Conservation (phyloP, 2,888 invertebrate species). For the Caradrina kadenii region DNA sequence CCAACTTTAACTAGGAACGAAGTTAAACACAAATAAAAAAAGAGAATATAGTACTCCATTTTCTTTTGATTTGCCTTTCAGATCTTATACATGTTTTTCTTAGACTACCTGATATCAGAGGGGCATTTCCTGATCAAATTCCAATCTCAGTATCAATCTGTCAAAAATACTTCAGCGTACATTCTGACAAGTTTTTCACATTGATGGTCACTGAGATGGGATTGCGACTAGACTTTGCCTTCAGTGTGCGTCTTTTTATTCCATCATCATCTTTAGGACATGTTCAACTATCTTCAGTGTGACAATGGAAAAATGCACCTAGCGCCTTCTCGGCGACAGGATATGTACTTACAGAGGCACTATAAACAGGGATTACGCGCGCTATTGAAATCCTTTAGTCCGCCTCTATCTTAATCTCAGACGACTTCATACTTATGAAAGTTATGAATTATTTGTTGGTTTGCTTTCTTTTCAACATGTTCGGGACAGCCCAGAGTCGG, state of each 20-base stretch:
- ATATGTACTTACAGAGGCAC: slow-evolving; percentile 68
- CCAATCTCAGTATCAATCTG: too few relatives aligned
- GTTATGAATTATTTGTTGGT: slow-evolving; percentile 54
- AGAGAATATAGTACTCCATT: too few relatives aligned
- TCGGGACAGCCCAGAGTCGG: background rate
- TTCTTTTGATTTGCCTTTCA: too few relatives aligned
- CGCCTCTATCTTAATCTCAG: slow-evolving; percentile 63
- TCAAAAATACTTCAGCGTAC: too few relatives aligned
- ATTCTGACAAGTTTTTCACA: too few relatives aligned
- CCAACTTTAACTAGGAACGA: too few relatives aligned
- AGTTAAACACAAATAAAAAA: too few relatives aligned
- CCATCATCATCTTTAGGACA: background rate
- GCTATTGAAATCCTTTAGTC: slow-evolving; percentile 68
- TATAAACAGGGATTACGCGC: slow-evolving; percentile 73
- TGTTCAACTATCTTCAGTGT: background rate
- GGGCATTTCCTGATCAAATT: too few relatives aligned
- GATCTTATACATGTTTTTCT: too few relatives aligned
- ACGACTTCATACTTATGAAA: slow-evolving; percentile 59
- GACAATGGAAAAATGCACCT: slow-evolving; percentile 69
- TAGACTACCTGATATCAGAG: too few relatives aligned
- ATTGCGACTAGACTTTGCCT: too few relatives aligned
- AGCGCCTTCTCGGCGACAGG: slow-evolving; percentile 79
- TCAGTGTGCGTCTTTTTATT: background rate
- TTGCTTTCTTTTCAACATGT: slow-evolving; percentile 42
- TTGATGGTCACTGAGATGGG: too few relatives aligned